Base-by-base conservation (phyloP, 2,888 invertebrate genomes). In the Rhagonycha fulva region DNA sequence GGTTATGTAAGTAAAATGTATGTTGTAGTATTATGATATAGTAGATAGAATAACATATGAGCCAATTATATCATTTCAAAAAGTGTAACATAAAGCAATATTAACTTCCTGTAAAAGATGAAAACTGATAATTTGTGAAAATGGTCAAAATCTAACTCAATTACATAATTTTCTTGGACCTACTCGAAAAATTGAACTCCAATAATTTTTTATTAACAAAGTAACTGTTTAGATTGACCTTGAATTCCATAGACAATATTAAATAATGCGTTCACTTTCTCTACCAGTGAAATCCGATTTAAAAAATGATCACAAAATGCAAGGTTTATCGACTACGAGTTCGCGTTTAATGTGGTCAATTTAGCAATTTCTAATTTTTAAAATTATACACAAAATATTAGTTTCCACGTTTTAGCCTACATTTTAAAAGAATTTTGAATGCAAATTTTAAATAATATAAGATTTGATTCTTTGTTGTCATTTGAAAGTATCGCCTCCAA, bases 231-330 rank as follows among this genome's bases (percentile, higher is more conserved):
- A 26, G 23, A 11, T n/a, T 66, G 24, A 14, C 63, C 63, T 66
- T 66, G 63, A 7, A 66, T 66, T 26, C n/a, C 14, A n/a, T 12
- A 66, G 11, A 47, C 23, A 62, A 24, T 66, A 26, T 24, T 66
- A 23, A 66, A 66, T 66, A 66, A 66, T 66, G 63, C 26, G 63
- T 66, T 66, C 63, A 26, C 63, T 66, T 66, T 66, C 63, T 66
- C 47, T n/a, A n/a, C 24, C 63, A 66, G 63, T 66, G 63, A 66
- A 66, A 66, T 66, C 26, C 26, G 23, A 66, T 66, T 24, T 47
- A 47, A 47, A 23, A 24, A 66, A 66, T 24, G 9, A 66, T 66
- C 63, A 66, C 63, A 23, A 23, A 66, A 14, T 9, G 12, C 11
- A 23, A 66, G 24, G 63, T 66, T 66, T 66, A 66, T 66, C 63